Conservation (phyloP, 2,888 invertebrate species). For the Cenopis cana region DNA sequence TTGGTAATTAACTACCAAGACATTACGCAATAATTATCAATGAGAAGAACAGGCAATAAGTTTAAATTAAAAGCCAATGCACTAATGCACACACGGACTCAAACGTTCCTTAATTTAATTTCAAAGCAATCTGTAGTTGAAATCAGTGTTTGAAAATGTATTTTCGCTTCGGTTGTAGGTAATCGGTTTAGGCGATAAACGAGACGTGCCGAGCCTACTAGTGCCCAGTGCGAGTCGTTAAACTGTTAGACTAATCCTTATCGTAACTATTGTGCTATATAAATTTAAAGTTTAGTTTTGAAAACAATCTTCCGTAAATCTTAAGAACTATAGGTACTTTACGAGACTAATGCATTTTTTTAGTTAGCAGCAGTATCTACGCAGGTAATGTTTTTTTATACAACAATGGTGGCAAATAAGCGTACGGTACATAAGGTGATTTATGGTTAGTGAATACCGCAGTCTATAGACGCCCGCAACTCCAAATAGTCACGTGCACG, state of each 20-base stretch:
- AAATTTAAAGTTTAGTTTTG: background rate
- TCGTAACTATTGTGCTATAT: slow-evolving; percentile 4
- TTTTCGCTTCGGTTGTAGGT: slow-evolving; percentile 64
- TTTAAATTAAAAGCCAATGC: slow-evolving; percentile 9
- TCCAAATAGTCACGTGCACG: too few relatives aligned
- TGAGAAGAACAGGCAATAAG: background rate
- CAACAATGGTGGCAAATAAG: too few relatives aligned
- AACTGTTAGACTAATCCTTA: slow-evolving; percentile 7
- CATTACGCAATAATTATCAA: background rate
- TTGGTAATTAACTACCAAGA: too few relatives aligned
- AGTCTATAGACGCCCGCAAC: too few relatives aligned
- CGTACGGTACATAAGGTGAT: too few relatives aligned
- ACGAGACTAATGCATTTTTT: background rate
- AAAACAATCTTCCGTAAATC: too few relatives aligned
- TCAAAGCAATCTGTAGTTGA: slow-evolving; percentile 47
- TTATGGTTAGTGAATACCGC: too few relatives aligned
- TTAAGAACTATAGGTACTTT: too few relatives aligned
- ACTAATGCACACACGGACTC: background rate
- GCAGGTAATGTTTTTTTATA: too few relatives aligned
- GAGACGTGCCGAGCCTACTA: slow-evolving; percentile 65
- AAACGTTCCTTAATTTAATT: slow-evolving; percentile 46
- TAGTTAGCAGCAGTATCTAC: background rate
- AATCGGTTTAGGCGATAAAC: slow-evolving; percentile 68
- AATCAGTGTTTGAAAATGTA: slow-evolving; percentile 65
- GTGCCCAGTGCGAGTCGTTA: slow-evolving; percentile 44